Evolutionary conservation across 2,797 vertebrate genomes (phyloP).

Genomic region (Dallia pectoralis): DNA sequence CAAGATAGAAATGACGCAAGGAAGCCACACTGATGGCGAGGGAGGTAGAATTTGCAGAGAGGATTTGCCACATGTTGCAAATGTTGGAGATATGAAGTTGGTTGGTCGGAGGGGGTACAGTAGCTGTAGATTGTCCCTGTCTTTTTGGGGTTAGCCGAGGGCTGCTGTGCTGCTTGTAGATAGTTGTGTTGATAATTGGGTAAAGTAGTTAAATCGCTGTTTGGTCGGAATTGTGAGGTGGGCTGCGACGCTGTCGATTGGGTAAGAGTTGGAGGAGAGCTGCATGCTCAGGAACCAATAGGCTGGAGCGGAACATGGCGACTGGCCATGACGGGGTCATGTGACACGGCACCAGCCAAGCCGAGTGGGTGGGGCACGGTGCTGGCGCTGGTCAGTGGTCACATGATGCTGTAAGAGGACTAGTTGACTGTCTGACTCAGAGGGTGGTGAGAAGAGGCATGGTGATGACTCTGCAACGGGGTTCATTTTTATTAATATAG

Average conservation of each 20-base stretch:
- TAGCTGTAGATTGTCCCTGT: constrained; percentile 90
- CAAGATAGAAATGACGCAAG: constrained; percentile 99
- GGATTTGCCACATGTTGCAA: constrained; percentile 98
- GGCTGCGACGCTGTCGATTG: constrained; percentile 86
- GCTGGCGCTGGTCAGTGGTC: constrained; percentile 91
- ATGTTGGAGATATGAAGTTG: constrained; percentile 88
- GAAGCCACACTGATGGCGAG: constrained; percentile 98
- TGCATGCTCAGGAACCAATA: constrained; percentile 99
- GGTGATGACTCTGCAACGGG: constrained; percentile 99
- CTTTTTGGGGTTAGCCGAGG: constrained; percentile 96
- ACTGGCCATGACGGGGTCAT: constrained; percentile 97
- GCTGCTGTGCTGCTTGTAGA: constrained; percentile 96
- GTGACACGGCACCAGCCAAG: constrained; percentile 98
- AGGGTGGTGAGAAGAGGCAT: constrained; percentile 99
- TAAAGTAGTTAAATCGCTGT: constrained; percentile 86
- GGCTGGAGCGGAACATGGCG: constrained; percentile 94
- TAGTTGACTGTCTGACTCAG: constrained; percentile 99
- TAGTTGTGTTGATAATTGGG: constrained; percentile 95
- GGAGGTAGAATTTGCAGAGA: constrained; percentile 99
- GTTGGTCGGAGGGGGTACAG: constrained; percentile 88
- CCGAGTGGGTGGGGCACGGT: constrained; percentile 92
- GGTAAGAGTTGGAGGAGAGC: constrained; percentile 96
- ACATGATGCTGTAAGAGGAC: constrained; percentile 99
- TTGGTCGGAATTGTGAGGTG: constrained; percentile 94
- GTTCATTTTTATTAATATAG: constrained; percentile 99